Conservation (phyloP, 2,888 invertebrate genomes). For the Dendrolimus pini region DNA sequence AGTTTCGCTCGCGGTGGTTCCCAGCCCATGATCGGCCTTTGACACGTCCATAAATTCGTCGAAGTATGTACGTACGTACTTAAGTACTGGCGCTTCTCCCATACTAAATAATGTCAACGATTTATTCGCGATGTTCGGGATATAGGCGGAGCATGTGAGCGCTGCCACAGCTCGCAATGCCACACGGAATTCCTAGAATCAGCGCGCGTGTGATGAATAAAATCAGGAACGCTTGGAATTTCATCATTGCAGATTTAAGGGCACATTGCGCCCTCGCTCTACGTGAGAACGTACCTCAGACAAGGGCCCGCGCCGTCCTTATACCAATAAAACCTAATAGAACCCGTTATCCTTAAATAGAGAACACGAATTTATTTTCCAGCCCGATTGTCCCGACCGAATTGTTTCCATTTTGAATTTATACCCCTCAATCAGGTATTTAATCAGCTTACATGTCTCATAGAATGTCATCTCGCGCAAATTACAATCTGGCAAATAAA, state of each 20-base stretch:
- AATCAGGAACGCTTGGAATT: slow-evolving; percentile 59
- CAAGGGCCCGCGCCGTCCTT: slow-evolving; percentile 15
- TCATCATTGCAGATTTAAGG: slow-evolving; percentile 68
- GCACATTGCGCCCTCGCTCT: slow-evolving; percentile 40
- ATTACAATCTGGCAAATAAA: slow-evolving; percentile 50
- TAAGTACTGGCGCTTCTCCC: slow-evolving; percentile 51
- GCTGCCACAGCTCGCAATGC: slow-evolving; percentile 29
- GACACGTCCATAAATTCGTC: slow-evolving; percentile 56
- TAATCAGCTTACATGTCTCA: slow-evolving; percentile 1
- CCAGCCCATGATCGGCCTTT: slow-evolving; percentile 53
- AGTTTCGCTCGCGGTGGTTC: slow-evolving; percentile 37
- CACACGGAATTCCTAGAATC: slow-evolving; percentile 64
- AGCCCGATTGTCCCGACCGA: slow-evolving; percentile 22
- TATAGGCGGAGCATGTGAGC: slow-evolving; percentile 48
- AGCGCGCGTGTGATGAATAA: slow-evolving; percentile 70
- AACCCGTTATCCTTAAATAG: slow-evolving; percentile 30
- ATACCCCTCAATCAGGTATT: slow-evolving; percentile 30
- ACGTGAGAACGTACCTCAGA: slow-evolving; percentile 51
- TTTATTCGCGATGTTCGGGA: slow-evolving; percentile 59
- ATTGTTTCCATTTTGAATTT: slow-evolving; percentile 42
- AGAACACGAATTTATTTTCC: slow-evolving; percentile 29
- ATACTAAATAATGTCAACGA: slow-evolving; percentile 62
- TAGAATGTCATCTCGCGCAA: slow-evolving; percentile 24
- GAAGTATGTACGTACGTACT: slow-evolving; percentile 45
- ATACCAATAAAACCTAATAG: slow-evolving; percentile 46